Evolutionary conservation across 53 echinoderm and acorn worm genomes (phyloP), one percentile per base, ranked within the genome.

Genomic region (Pentamera pediparva): DNA sequence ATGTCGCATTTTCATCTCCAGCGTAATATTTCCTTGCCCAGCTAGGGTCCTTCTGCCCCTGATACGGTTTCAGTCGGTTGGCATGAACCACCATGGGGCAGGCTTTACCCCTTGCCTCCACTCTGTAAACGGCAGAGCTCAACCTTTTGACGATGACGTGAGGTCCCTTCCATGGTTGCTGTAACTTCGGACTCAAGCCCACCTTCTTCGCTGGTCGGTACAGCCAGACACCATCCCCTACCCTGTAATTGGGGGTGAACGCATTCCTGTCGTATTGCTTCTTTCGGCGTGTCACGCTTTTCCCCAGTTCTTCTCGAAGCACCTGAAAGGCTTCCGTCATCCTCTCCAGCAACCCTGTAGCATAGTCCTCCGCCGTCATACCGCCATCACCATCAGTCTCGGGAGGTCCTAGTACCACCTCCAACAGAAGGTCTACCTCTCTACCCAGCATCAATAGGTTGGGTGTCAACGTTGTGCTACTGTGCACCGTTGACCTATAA

Each of bases 181-280:
- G 27, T 34, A 83, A 26, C 59, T 83, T 83, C 2, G 83, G 77
- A 34, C 56, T 54, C 8, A 53, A 26, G 34, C 83, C 83, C 34
- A 76, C 76, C 35, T 56, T 65, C 45, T 47, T 67, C 9, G 36
- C 1, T 76, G n/a, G n/a, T n/a, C n/a, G n/a, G n/a, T n/a, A n/a
- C n/a, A n/a, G n/a, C n/a, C n/a, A n/a, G n/a, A n/a, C 83, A 17
- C 67, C 56, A 31, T 41, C 47, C 2, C 71, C 77, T 0, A n/a
- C 50, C 11, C 32, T 32, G 33, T 67, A 76, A 9, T 18, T 20
- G 3, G 22, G 27, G 4, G 25, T 31, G n/a, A 13, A 33, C 1
- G 62, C 59, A 28, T 51, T 39, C n/a, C 62, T 71, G 12, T 81
- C 81, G 27, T 81, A 81, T n/a, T 62, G 72, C 37, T 35, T 81